Conservation (phyloP, 2,113 vertebrate species). For the Oxyruncus cristatus region DNA sequence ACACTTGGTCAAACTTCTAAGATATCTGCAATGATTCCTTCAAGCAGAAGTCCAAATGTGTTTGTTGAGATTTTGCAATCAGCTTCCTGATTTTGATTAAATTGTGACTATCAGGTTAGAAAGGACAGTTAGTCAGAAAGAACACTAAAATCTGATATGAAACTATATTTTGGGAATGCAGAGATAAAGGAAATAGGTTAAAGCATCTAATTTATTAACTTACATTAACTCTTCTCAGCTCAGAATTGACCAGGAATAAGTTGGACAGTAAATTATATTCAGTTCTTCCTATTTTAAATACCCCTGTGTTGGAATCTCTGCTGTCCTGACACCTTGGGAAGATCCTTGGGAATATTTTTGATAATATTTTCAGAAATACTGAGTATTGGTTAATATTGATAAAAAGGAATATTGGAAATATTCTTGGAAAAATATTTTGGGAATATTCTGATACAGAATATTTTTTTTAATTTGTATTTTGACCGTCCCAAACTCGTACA, state of each 20-base stretch:
- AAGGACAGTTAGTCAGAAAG: not conserved
- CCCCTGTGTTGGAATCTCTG: rapidly evolving
- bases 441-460: not conserved
- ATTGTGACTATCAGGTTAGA: not conserved
- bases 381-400: not conserved
- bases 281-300: not conserved
- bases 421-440: not conserved
- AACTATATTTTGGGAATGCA: not conserved
- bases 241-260: not conserved
- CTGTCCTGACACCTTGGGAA: not conserved
- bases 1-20: not conserved
- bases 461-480: not conserved
- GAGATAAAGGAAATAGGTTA: not conserved
- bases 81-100: not conserved
- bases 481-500: not conserved
- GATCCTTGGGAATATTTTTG: not conserved
- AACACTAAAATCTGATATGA: not conserved
- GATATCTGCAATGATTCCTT: not conserved
- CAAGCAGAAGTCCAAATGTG: not conserved
- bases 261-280: not conserved
- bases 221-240: not conserved
- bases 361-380: not conserved
- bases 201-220: not conserved
- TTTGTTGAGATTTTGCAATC: not conserved
- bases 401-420: not conserved